These are phyloP conservation scores for Muntiacus reevesi DNA, from an alignment of 2,113 vertebrate genomes.

Conservation along the genomic window DNA sequence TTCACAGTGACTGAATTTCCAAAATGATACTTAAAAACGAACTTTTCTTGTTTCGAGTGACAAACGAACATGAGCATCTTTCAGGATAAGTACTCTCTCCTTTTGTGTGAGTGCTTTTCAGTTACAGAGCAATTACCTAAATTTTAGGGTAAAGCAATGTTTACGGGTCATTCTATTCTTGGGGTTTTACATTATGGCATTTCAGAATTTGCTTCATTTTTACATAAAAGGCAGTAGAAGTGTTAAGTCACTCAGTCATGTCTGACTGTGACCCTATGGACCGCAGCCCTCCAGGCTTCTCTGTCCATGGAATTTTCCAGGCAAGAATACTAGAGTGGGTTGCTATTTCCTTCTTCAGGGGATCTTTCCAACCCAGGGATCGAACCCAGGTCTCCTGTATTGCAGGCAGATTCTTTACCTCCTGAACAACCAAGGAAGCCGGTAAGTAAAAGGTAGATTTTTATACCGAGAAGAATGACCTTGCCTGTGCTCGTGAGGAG, in stretches of 20 bases:
- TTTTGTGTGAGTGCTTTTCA: background rate
- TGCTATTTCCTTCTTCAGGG: background rate
- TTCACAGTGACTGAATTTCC: conserved; percentile 5
- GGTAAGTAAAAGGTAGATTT: background rate
- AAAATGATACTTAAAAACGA: conserved; percentile 7
- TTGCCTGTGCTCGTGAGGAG: background rate
- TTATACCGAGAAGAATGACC: background rate
- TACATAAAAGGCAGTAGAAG: conserved; percentile 43
- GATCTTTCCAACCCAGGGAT: background rate
- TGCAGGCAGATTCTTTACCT: background rate
- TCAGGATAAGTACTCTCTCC: background rate
- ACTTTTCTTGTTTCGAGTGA: conserved; percentile 17
- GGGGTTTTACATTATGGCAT: conserved; percentile 36
- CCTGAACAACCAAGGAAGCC: background rate
- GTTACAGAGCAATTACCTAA: conserved; percentile 37
- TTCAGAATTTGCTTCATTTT: conserved; percentile 46
- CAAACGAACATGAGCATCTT: background rate
- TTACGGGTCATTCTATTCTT: background rate
- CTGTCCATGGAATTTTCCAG: background rate
- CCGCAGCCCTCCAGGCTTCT: background rate
- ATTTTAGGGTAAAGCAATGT: conserved; percentile 27
- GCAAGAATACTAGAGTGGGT: background rate
- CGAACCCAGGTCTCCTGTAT: background rate
- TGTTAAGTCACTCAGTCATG: background rate
- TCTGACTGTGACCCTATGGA: background rate